Conservation (phyloP, 2,888 invertebrate genomes). For the Pachycephus smyrnensis region DNA sequence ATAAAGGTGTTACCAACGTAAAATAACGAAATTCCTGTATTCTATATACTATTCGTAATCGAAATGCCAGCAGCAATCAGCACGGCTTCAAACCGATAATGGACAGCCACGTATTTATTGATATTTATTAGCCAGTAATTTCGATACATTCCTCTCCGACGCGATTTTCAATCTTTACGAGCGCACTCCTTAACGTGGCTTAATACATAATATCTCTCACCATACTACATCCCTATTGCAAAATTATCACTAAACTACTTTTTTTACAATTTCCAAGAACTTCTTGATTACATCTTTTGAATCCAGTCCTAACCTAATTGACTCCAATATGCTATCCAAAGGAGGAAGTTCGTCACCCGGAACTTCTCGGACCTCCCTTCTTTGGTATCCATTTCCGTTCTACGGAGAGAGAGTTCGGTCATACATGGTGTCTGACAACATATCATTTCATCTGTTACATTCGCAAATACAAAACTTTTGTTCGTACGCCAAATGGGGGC, state of each 20-base stretch:
- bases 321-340: not conserved
- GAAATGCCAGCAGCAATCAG: constrained; percentile 4
- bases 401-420: not conserved
- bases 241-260: not conserved
- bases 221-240: not conserved
- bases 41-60: not conserved
- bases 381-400: not conserved
- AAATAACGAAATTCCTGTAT: not conserved
- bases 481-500: not conserved
- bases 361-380: not conserved
- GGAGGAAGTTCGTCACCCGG: not conserved
- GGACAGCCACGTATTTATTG: constrained; percentile 6
- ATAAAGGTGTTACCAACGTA: not conserved
- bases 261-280: not conserved
- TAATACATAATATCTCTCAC: not conserved
- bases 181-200: not conserved
- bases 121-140: not conserved
- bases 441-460: not conserved
- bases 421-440: not conserved
- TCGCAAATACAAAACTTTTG: not conserved
- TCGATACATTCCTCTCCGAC: not conserved
- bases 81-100: constrained; percentile 1
- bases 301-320: not conserved
- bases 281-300: not conserved
- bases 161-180: constrained; percentile 3